phyloP scores from a whole-genome alignment of 2,113 vertebrate species.

The Cyanocitta stelleri region DNA sequence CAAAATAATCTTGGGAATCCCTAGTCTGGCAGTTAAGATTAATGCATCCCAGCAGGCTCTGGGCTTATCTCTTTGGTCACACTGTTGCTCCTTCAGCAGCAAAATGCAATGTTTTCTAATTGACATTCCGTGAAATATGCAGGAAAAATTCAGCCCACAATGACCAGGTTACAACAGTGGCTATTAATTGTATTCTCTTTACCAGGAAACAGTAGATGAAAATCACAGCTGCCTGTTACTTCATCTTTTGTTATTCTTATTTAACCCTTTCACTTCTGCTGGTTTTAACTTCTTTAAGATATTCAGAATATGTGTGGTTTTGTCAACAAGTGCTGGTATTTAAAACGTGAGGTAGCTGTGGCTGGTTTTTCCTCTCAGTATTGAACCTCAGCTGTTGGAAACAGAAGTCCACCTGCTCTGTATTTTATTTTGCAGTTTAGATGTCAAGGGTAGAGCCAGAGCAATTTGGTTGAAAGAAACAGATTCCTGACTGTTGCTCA shows the following conservation, averaged over 20 bases:
- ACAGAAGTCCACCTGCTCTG: background rate
- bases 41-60: background rate
- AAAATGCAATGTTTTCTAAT: background rate
- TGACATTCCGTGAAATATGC: background rate
- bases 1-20: background rate
- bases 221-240: background rate
- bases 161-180: background rate
- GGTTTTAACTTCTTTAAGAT: background rate
- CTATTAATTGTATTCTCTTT: background rate
- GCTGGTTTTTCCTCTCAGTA: background rate
- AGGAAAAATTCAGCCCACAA: background rate
- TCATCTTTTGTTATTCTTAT: background rate
- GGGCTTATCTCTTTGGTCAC: background rate
- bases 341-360: background rate
- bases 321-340: background rate
- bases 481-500: background rate
- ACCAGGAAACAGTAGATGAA: background rate
- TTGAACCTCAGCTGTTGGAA: background rate
- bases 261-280: background rate
- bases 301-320: background rate
- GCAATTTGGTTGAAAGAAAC: background rate
- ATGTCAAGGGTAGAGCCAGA: background rate
- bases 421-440: background rate
- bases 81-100: background rate
- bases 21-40: slow-evolving; percentile 1